Evolutionary conservation across 2,888 invertebrate genomes (phyloP).

Genomic region (Autographa gamma): DNA sequence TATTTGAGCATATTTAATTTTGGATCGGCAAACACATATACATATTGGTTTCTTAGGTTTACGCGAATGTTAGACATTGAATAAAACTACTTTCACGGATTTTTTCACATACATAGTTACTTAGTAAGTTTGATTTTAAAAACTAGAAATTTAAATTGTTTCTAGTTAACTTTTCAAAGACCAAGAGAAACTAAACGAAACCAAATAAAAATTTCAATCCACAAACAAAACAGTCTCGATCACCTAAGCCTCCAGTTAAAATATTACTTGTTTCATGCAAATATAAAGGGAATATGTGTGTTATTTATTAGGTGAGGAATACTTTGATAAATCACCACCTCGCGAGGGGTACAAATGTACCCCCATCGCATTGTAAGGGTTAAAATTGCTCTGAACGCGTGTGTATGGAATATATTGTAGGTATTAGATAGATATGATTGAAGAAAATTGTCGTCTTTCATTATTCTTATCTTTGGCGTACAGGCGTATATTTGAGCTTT

Average conservation of each 20-base stretch:
- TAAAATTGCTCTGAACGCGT: conserved; percentile 60
- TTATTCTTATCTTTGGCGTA: conserved; percentile 43
- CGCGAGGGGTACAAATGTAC: conserved; percentile 61
- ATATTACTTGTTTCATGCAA: conserved; percentile 70
- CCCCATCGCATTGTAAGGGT: conserved; percentile 66
- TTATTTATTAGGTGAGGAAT: conserved; percentile 87
- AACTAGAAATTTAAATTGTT: neutral
- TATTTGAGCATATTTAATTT: no score
- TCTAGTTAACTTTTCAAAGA: neutral
- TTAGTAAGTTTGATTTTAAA: neutral
- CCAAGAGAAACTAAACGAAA: neutral
- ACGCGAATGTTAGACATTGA: no score
- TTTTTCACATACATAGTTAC: no score
- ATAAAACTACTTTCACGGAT: no score
- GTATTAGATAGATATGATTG: conserved; percentile 58
- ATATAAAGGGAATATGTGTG: conserved; percentile 71
- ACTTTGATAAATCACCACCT: conserved; percentile 81
- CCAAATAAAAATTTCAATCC: conserved; percentile 30
- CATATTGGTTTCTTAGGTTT: no score
- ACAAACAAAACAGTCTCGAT: conserved; percentile 53
- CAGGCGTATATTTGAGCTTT: conserved; percentile 31
- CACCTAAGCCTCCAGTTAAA: conserved; percentile 66
- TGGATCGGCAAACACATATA: no score
- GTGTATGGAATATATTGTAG: conserved; percentile 57
- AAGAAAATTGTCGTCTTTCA: conserved; percentile 49